Evolutionary conservation across 2,888 invertebrate genomes (phyloP).

Genomic region (Pandemis corylana): DNA sequence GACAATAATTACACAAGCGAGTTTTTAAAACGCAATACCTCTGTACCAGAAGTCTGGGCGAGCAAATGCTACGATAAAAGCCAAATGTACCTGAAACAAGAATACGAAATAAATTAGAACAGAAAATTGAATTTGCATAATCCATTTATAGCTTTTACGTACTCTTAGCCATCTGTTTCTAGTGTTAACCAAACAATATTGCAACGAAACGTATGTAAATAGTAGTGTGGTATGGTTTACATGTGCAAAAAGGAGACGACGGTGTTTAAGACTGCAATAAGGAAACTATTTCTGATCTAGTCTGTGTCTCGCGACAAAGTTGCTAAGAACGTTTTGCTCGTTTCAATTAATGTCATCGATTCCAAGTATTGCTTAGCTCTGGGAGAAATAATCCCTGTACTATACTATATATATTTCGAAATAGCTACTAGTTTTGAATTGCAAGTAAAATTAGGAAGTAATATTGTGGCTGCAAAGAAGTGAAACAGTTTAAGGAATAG

Average conservation of each 20-base stretch:
- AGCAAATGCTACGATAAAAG: slow-evolving; percentile 48
- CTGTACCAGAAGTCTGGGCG: slow-evolving; percentile 45
- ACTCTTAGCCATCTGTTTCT: not conserved
- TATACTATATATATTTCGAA: not conserved
- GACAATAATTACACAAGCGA: not conserved
- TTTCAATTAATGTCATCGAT: slow-evolving; percentile 9
- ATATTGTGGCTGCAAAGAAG: not conserved
- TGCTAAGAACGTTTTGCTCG: slow-evolving; percentile 34
- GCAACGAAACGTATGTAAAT: slow-evolving; percentile 6
- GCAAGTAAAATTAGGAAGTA: not conserved
- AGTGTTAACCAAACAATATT: not conserved
- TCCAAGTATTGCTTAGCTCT: slow-evolving; percentile 1
- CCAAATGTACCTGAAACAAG: slow-evolving; percentile 45
- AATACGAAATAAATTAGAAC: slow-evolving; percentile 12
- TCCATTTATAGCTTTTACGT: not conserved
- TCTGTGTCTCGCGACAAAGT: slow-evolving; percentile 48
- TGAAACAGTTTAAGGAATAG: not conserved
- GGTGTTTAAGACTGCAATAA: slow-evolving; percentile 49
- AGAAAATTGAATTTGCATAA: not conserved
- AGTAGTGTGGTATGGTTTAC: slow-evolving; percentile 16
- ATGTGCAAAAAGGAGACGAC: slow-evolving; percentile 15
- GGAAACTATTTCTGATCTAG: slow-evolving; percentile 42
- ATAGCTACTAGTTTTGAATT: not conserved
- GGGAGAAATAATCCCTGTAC: not conserved
- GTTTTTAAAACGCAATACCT: slow-evolving; percentile 46